Evolutionary conservation across 2,888 invertebrate genomes (phyloP), one percentile per base, ranked within the genome.

Genomic region (Clepsis dumicolana): DNA sequence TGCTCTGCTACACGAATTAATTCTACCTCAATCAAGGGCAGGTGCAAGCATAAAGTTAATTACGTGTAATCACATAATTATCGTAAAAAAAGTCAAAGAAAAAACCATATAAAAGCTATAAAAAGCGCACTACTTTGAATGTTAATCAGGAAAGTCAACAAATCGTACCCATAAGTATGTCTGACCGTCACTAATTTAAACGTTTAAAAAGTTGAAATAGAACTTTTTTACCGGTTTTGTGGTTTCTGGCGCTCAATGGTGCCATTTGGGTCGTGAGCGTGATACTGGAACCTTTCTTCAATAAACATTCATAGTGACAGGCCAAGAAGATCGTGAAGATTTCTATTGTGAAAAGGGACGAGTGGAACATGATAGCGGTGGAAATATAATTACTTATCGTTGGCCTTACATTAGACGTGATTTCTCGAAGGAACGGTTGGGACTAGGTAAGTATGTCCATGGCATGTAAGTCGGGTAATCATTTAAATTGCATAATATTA

Each of bases 91-190:
- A 76, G 72, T 76, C 75, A 72, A 75, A 82, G 80, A 77, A 80
- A 78, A 77, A 72, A 63, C 50, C 25, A 73, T 73, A 71, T 77
- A 78, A 76, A 77, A 72, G 61, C 50, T 25, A 72, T 73, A 71
- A 77, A 78, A 76, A 72, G 72, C 75, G 75, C 73, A 75, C 75
- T 64, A 68, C 69, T 77, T 77, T 70, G 65, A 77, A 78, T 77
- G 78, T 70, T 80, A 81, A 84, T 84, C 80, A 80, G 67, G 73
- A 79, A 77, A 78, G 80, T 83, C 82, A 84, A 85, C 82, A 83
- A 77, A 80, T 77, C 76, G 77, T 74, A 62, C 54, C 72, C 62
- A 61, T 71, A 79, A 83, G 77, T 77, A 54, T 12, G 8, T 32
- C 18, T 52, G 70, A 64, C 71, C 76, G 66, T 72, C 77, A 69